Evolutionary conservation across 2,888 invertebrate species (phyloP).

Genomic region (Noctua fimbriata): DNA sequence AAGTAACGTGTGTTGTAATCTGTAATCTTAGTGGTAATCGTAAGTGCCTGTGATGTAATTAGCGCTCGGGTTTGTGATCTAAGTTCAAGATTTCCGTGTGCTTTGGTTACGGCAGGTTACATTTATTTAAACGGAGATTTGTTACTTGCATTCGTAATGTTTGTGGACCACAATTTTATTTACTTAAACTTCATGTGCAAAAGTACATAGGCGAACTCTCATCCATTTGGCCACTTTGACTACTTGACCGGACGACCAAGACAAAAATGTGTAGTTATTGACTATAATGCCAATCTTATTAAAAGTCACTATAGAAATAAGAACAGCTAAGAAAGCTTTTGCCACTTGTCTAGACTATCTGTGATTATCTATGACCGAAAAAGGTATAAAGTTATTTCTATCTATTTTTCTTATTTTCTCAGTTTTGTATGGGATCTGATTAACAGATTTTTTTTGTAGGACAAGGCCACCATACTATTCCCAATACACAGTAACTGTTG

Average conservation of each 20-base stretch:
- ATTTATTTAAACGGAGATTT: constrained; percentile 1
- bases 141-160: background rate
- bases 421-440: background rate
- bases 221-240: background rate
- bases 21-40: constrained; percentile 28
- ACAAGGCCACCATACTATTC: background rate
- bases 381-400: background rate
- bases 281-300: background rate
- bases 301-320: background rate
- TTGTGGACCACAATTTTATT: background rate
- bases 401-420: no score
- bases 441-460: background rate
- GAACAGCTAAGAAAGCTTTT: background rate
- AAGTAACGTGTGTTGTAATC: constrained; percentile 18
- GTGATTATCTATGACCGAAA: background rate
- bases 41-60: constrained; percentile 27
- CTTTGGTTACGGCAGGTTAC: background rate
- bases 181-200: background rate
- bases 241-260: background rate
- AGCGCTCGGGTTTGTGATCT: constrained; percentile 22
- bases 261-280: background rate
- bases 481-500: background rate
- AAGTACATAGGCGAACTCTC: background rate
- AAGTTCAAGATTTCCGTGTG: constrained; percentile 9
- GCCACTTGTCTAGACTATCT: background rate